These are phyloP conservation scores for Xyrichtys novacula DNA, from an alignment of 2,797 vertebrate species.

Conservation along the genomic window DNA sequence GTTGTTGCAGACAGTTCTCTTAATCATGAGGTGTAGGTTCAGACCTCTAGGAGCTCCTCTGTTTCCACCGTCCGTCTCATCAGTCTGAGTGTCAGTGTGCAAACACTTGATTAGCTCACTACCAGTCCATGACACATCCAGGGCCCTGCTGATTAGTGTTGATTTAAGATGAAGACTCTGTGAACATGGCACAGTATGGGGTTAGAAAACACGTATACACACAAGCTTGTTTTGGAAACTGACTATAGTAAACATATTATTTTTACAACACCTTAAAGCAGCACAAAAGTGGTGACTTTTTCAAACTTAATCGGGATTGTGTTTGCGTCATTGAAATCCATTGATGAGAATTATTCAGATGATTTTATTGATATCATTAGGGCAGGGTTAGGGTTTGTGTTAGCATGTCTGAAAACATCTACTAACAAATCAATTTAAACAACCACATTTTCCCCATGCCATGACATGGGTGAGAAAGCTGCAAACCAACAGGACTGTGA, in stretches of 20 bases:
- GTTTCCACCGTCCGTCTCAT: conserved; percentile 10
- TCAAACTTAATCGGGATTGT: background rate
- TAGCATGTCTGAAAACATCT: too few species aligned
- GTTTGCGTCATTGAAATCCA: background rate
- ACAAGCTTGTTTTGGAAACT: background rate
- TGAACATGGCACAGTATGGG: conserved; percentile 39
- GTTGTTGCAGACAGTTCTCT: background rate
- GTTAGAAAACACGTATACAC: conserved; percentile 40
- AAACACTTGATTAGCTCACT: conserved; percentile 59
- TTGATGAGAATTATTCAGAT: too few species aligned
- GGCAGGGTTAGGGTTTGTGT: too few species aligned
- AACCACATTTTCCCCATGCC: too few species aligned
- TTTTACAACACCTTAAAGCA: conserved; percentile 2
- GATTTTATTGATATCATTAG: too few species aligned
- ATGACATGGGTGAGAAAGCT: too few species aligned
- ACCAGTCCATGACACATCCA: conserved; percentile 40
- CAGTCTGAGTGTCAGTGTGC: conserved; percentile 30
- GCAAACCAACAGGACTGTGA: too few species aligned
- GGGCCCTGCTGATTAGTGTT: conserved; percentile 42
- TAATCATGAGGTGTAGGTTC: conserved; percentile 18
- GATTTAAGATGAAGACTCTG: conserved; percentile 24
- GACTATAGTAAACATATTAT: background rate
- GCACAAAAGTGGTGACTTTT: background rate
- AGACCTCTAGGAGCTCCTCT: conserved; percentile 26
- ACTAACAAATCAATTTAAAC: too few species aligned